phyloP scores from a whole-genome alignment of 2,888 invertebrate genomes.

The Epistrophe eligans region DNA sequence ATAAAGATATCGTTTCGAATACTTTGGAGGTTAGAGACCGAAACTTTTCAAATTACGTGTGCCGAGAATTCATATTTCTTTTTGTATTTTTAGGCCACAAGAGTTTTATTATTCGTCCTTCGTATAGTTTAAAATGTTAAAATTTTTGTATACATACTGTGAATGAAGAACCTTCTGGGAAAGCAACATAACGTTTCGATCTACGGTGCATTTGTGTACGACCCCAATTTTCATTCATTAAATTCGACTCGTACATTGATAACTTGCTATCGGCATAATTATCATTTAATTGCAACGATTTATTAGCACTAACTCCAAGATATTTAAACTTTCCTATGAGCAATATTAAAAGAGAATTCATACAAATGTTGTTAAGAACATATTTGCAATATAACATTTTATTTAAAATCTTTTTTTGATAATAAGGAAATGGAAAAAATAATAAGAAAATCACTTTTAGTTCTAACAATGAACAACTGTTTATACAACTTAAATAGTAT shows the following conservation, averaged over 20 bases:
- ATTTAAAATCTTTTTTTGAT: too few species aligned
- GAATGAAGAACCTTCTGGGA: slow-evolving; percentile 86
- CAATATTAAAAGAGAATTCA: neutral
- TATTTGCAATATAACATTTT: neutral
- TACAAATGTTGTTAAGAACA: neutral
- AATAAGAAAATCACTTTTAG: neutral
- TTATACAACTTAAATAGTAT: neutral
- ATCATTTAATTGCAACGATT: neutral
- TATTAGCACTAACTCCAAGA: neutral
- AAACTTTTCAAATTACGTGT: too few species aligned
- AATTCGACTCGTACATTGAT: neutral
- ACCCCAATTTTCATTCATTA: neutral
- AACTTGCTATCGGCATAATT: neutral
- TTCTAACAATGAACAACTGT: neutral
- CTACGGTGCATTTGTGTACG: slow-evolving; percentile 49
- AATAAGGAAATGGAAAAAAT: neutral
- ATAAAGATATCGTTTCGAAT: too few species aligned
- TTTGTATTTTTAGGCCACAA: too few species aligned
- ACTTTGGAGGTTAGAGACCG: too few species aligned
- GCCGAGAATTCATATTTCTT: too few species aligned
- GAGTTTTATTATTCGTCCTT: too few species aligned
- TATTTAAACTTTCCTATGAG: neutral
- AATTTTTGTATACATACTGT: slow-evolving; percentile 85
- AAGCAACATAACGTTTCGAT: slow-evolving; percentile 84
- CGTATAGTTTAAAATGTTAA: too few species aligned